These are phyloP conservation scores for Aromia moschata DNA, from an alignment of 2,888 invertebrate genomes.

Conservation along the genomic window DNA sequence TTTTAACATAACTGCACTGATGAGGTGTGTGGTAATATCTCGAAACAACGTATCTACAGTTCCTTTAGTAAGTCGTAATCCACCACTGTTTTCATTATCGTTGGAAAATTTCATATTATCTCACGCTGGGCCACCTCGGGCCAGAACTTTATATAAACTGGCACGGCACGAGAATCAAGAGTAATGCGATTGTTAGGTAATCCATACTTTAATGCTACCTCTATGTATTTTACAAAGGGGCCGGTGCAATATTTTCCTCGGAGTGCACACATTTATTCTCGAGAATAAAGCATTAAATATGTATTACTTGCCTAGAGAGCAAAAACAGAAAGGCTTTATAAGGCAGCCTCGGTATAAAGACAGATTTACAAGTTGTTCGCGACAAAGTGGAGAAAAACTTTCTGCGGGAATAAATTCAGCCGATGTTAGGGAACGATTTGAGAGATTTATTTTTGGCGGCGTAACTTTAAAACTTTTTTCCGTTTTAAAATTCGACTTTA, in stretches of 20 bases:
- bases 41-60: too few relatives aligned
- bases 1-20: too few relatives aligned
- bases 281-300: conserved; percentile 14
- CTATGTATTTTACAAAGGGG: neutral
- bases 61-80: too few relatives aligned
- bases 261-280: conserved; percentile 12
- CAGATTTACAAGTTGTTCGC: conserved; percentile 22
- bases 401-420: neutral
- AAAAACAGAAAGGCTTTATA: conserved; percentile 4
- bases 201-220: neutral
- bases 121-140: too few relatives aligned
- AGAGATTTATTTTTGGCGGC: neutral
- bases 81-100: too few relatives aligned
- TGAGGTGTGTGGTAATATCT: too few relatives aligned
- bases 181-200: too few relatives aligned
- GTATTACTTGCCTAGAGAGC: conserved; percentile 7
- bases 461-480: neutral
- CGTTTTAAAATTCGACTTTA: too few relatives aligned
- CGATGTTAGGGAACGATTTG: neutral
- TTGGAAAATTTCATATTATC: too few relatives aligned
- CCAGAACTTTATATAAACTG: too few relatives aligned
- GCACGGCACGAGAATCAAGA: too few relatives aligned
- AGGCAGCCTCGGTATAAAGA: conserved; percentile 5
- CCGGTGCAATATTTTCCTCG: neutral
- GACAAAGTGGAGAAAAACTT: conserved; percentile 11